Evolutionary conservation across 2,888 invertebrate genomes (phyloP), one percentile per base, ranked within the genome.

Genomic region (Lycophotia porphyrea): DNA sequence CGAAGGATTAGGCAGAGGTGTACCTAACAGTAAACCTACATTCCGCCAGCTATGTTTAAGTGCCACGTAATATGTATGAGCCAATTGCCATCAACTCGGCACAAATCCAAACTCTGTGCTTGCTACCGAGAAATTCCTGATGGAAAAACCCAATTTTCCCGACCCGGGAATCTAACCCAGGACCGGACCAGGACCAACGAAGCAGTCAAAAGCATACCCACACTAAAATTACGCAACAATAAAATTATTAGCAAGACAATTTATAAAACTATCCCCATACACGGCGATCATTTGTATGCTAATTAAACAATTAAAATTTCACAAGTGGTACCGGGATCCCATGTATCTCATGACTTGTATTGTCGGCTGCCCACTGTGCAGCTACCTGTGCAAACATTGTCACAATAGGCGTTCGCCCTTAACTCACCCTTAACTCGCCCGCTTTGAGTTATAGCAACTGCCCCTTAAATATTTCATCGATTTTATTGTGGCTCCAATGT

Each of bases 401-500:
- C 90, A 93, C 93, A 93, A 93, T 92, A 92, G 93, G 86, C 84
- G 82, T 86, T 89, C 84, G 86, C 89, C 90, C 91, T 91, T 90
- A 91, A 90, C 89, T 89, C 84, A 85, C 89, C 90, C 91, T 91
- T 90, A 91, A 90, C 89, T 91, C 87, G 86, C 89, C 91, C 88
- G 85, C 93, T 93, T 93, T 95, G 95, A 95, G 91, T 95, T 95
- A 95, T 93, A 89, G 89, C 87, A 84, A 89, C 92, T 92, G 93
- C 92, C 95, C 94, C 93, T 92, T 92, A 93, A 94, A 96, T 96
- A 96, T 95, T 95, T 96, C 96, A 96, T 96, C 94, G 95, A 96
- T 96, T 96, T 96, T 96, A 96, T 96, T 96, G 93, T 95, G 96
- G 96, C 96, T 95, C 96, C 96, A 90, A 94, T 96, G 96, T 96